Percentiles rank a stretch among this genome's conserved stretches.
Evolutionary conservation across 2,113 vertebrate genomes (phyloP).

Genomic region (Thamnaconus septentrionalis): DNA sequence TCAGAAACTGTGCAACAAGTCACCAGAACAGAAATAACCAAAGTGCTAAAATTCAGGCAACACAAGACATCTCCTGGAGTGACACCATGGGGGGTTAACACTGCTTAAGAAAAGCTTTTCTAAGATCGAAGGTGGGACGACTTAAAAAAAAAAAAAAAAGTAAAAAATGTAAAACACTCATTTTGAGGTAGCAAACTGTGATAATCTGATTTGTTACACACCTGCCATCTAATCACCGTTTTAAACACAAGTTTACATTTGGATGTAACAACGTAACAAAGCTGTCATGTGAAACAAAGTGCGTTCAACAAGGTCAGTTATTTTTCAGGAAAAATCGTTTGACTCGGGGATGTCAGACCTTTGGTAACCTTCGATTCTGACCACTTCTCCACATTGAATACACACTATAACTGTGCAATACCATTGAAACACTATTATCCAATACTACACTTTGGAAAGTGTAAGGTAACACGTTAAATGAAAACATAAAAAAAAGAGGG

Average conservation of each 20-base stretch:
- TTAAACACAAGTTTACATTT: constrained; percentile 3
- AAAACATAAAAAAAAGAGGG: constrained; percentile 10
- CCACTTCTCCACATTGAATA: constrained; percentile 16
- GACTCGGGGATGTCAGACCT: constrained; percentile 26
- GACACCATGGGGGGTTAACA: constrained; percentile 31
- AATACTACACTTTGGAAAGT: constrained; percentile 4
- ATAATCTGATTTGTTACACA: neutral
- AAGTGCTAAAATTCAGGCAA: no score
- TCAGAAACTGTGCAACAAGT: constrained; percentile 22
- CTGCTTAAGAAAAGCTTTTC: constrained; percentile 23
- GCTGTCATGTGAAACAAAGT: constrained; percentile 1
- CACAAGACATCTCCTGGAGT: constrained; percentile 9
- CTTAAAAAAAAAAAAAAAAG: neutral
- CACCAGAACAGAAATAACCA: constrained; percentile 9
- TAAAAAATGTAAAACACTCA: constrained; percentile 14
- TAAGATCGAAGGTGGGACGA: neutral
- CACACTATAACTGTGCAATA: constrained; percentile 33
- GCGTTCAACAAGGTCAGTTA: neutral
- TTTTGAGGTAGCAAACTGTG: constrained; percentile 58
- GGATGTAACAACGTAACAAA: neutral
- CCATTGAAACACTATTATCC: neutral
- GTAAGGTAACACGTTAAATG: neutral
- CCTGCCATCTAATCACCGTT: neutral
- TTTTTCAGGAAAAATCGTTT: constrained; percentile 9
- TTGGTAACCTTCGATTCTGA: constrained; percentile 21